Percentiles rank a stretch among this genome's conserved stretches.
Conservation (phyloP, 2,888 invertebrate genomes). For the Hermaeophaga mercurialis region DNA sequence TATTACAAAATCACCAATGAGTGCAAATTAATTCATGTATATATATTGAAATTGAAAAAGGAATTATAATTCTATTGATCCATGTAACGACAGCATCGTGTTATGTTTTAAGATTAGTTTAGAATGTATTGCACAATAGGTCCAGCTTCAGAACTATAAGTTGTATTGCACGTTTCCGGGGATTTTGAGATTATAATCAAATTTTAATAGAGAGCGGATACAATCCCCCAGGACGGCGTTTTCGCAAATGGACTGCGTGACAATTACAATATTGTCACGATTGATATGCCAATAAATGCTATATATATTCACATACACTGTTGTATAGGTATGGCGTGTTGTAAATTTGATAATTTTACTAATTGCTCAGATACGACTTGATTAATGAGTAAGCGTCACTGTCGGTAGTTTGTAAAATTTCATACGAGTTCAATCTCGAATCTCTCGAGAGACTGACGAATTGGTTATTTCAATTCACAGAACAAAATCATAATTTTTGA, state of each 20-base stretch:
- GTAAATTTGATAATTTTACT: conserved; percentile 40
- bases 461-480: too few species aligned
- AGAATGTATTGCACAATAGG: conserved; percentile 4
- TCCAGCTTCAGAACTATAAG: background rate
- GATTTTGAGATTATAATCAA: conserved; percentile 34
- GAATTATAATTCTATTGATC: too few species aligned
- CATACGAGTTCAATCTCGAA: background rate
- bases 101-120: background rate
- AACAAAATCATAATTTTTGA: too few species aligned
- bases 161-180: conserved; percentile 22
- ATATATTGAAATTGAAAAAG: too few species aligned
- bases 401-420: conserved; percentile 22
- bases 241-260: conserved; percentile 33
- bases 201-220: conserved; percentile 29
- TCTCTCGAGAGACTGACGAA: conserved; percentile 14
- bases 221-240: conserved; percentile 15
- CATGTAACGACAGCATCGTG: too few species aligned
- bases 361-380: conserved; percentile 33
- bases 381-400: conserved; percentile 31
- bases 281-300: conserved; percentile 33
- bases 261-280: conserved; percentile 35
- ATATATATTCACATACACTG: conserved; percentile 18
- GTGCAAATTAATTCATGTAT: too few species aligned
- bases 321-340: conserved; percentile 22
- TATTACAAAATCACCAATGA: too few species aligned